Conservation (phyloP, 2,113 vertebrate genomes). For the Guaruba guarouba region DNA sequence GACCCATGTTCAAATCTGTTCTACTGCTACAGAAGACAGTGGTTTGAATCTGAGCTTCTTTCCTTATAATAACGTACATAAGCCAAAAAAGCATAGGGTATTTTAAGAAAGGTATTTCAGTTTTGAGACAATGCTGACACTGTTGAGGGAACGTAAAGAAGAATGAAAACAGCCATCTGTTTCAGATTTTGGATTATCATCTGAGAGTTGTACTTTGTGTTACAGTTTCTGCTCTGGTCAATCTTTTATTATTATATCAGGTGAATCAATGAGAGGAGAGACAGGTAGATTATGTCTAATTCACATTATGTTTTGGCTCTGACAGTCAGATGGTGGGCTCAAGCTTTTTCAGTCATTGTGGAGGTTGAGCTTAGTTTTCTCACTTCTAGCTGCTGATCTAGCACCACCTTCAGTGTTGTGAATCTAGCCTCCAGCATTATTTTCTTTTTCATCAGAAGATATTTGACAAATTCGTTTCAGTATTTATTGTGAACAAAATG, state of each 20-base stretch:
- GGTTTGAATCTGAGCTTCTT: background rate
- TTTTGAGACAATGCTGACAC: background rate
- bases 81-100: background rate
- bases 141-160: background rate
- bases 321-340: background rate
- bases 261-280: background rate
- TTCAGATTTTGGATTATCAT: background rate
- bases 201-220: background rate
- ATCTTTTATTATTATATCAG: background rate
- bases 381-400: background rate
- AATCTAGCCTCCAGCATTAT: background rate
- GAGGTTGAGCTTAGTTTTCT: background rate
- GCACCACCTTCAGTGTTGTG: background rate
- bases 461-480: background rate
- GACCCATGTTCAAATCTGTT: background rate
- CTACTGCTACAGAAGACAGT: background rate
- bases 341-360: background rate
- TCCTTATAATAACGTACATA: background rate
- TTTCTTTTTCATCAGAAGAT: background rate
- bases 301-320: background rate
- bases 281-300: background rate
- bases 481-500: background rate
- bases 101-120: background rate
- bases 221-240: background rate
- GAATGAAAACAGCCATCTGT: background rate